Conservation (phyloP, 1,140 invertebrate species). For the Papilio dardanus region DNA sequence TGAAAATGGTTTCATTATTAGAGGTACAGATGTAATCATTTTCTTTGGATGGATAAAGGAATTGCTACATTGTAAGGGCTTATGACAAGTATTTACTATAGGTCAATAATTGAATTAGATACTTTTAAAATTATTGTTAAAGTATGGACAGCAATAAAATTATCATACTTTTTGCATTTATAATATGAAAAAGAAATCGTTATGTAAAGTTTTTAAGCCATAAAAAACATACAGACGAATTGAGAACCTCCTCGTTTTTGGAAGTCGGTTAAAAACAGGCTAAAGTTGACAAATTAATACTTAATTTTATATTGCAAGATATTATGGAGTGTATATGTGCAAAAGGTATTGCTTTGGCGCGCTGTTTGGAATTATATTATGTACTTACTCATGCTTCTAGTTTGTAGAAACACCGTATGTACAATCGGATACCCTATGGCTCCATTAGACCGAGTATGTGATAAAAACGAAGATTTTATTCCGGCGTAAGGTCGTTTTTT, state of each 20-base stretch:
- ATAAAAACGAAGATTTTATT: too few species aligned
- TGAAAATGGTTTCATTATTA: too few species aligned
- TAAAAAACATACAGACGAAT: neutral
- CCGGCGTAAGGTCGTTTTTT: too few species aligned
- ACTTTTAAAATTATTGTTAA: neutral
- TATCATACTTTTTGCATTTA: neutral
- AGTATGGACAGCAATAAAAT: neutral
- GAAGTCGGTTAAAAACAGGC: too few species aligned
- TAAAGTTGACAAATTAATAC: neutral
- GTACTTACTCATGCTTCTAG: neutral
- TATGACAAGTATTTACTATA: neutral
- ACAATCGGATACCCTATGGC: neutral
- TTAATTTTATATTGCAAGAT: neutral
- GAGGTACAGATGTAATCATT: neutral
- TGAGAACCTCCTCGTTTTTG: too few species aligned
- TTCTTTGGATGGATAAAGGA: neutral
- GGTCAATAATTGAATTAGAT: neutral
- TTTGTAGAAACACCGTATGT: neutral
- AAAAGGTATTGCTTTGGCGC: neutral
- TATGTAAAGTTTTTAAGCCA: neutral
- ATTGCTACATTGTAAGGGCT: neutral
- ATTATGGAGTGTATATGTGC: neutral
- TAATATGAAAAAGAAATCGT: neutral
- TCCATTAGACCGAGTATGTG: too few species aligned
- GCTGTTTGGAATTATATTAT: neutral